These are phyloP conservation scores for Pterocles burchelli DNA, from an alignment of 2,113 vertebrate genomes.

Conservation along the genomic window DNA sequence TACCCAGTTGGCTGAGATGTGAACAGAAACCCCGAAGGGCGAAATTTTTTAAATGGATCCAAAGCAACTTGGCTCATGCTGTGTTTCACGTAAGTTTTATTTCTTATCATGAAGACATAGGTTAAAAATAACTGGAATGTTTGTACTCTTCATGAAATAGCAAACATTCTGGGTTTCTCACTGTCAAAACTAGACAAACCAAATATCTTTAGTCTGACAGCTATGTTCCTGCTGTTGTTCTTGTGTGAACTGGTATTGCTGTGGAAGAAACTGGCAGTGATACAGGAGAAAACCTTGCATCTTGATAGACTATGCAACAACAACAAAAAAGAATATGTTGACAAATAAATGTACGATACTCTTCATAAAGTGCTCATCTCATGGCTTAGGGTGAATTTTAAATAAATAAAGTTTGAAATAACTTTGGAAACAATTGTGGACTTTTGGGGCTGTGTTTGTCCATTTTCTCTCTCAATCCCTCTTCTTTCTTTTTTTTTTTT, in stretches of 20 bases:
- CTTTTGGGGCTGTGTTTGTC: rapidly evolving
- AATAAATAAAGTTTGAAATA: not conserved
- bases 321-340: not conserved
- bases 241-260: not conserved
- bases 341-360: not conserved
- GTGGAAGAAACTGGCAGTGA: not conserved
- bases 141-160: constrained; percentile 25
- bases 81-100: constrained; percentile 19
- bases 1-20: not conserved
- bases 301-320: not conserved
- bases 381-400: not conserved
- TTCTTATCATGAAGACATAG: constrained; percentile 20
- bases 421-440: not conserved
- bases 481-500: no score
- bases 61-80: not conserved
- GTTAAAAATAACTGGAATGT: constrained; percentile 47
- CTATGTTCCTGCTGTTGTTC: not conserved
- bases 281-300: not conserved
- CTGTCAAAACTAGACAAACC: constrained; percentile 17
- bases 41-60: constrained; percentile 44
- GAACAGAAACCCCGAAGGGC: constrained; percentile 33
- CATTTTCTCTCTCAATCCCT: not conserved
- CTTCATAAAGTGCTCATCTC: not conserved
- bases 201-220: constrained; percentile 16
- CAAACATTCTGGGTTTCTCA: not conserved